These are phyloP conservation scores for Laterallus jamaicensis DNA, from an alignment of 2,113 vertebrate genomes.

Conservation along the genomic window DNA sequence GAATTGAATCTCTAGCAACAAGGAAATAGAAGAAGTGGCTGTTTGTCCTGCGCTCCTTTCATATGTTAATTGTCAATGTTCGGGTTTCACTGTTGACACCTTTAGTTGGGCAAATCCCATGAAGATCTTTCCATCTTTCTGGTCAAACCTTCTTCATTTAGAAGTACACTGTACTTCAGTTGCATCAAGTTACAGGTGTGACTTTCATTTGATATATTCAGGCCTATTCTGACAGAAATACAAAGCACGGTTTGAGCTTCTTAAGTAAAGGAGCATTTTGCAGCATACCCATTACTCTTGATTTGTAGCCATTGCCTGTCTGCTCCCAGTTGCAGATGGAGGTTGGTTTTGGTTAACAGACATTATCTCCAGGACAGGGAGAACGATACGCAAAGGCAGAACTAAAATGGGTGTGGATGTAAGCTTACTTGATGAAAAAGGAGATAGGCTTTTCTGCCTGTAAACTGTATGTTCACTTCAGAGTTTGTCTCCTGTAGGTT, in stretches of 20 bases:
- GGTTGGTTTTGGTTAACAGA: neutral
- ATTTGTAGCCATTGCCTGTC: neutral
- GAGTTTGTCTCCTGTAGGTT: neutral
- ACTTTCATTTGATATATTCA: neutral
- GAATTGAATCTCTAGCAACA: neutral
- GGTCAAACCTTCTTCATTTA: neutral
- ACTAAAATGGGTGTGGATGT: neutral
- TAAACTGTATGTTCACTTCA: neutral
- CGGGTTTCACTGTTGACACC: neutral
- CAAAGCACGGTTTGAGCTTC: neutral
- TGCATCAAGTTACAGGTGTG: neutral
- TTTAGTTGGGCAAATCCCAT: neutral
- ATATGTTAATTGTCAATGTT: neutral
- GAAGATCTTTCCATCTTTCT: neutral
- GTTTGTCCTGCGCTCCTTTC: neutral
- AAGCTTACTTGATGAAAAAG: neutral
- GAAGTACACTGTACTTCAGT: neutral
- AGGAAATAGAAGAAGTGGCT: neutral
- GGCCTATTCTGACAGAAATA: neutral
- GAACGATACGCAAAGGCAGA: neutral
- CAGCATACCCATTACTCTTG: neutral
- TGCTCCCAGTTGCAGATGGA: neutral
- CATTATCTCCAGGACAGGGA: neutral
- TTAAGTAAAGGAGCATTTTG: neutral
- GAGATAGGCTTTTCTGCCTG: neutral